phyloP scores from a whole-genome alignment of 2,888 invertebrate species.

The Rutpela maculata region DNA sequence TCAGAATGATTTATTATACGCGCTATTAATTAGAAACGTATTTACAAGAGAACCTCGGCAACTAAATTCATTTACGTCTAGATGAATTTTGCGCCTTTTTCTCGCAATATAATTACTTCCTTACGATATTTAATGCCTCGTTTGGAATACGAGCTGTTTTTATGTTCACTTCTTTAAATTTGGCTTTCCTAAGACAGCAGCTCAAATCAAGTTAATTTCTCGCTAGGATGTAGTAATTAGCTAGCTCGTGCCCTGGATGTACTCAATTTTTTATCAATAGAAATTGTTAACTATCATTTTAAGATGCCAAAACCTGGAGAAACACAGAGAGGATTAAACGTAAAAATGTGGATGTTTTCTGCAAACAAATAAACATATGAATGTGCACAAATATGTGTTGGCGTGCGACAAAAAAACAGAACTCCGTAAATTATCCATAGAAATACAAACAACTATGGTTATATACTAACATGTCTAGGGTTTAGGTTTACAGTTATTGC shows the following conservation, averaged over 20 bases:
- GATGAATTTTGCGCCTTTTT: conserved; percentile 16
- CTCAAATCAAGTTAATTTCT: not conserved
- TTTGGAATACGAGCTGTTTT: not conserved
- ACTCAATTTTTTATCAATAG: too few relatives aligned
- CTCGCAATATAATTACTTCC: conserved; percentile 16
- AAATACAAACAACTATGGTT: conserved; percentile 1
- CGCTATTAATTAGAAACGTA: not conserved
- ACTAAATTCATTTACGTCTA: conserved; percentile 15
- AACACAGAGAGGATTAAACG: not conserved
- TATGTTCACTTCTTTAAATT: not conserved
- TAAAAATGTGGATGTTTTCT: not conserved
- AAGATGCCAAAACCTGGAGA: not conserved
- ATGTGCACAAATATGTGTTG: not conserved
- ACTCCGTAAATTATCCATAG: not conserved
- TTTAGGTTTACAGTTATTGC: conserved; percentile 13
- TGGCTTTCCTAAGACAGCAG: not conserved
- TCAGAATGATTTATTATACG: conserved; percentile 23
- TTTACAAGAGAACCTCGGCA: conserved; percentile 12
- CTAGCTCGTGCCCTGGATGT: not conserved
- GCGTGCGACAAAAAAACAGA: not conserved
- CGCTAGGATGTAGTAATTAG: too few relatives aligned
- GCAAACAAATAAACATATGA: not conserved
- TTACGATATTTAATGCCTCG: conserved; percentile 11
- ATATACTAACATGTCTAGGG: conserved; percentile 21
- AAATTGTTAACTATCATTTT: too few relatives aligned